These are phyloP conservation scores for Empis livida DNA, from an alignment of 2,888 invertebrate genomes.

Conservation along the genomic window DNA sequence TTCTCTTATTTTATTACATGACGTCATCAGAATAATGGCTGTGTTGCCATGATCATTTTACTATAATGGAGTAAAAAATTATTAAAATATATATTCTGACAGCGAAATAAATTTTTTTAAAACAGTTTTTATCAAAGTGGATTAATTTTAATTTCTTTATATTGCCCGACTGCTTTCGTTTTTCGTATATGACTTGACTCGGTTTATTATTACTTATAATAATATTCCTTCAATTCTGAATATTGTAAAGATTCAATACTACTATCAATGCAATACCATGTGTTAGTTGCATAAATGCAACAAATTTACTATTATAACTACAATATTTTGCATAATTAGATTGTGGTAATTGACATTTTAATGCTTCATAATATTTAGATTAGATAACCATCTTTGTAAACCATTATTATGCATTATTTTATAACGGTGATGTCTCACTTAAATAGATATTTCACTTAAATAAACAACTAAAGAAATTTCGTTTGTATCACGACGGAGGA, in stretches of 20 bases:
- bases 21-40: no score
- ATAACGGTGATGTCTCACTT: constrained; percentile 58
- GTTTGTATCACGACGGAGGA: no score
- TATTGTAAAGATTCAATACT: constrained; percentile 63
- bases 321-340: constrained; percentile 20
- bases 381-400: constrained; percentile 54
- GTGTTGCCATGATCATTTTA: no score
- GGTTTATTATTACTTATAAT: no score
- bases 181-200: no score
- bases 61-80: no score
- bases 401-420: constrained; percentile 65
- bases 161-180: no score
- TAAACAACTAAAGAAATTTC: background rate
- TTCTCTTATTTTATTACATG: no score
- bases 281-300: constrained; percentile 64
- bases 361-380: constrained; percentile 52
- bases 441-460: constrained; percentile 3
- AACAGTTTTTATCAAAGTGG: no score
- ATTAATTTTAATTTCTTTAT: no score
- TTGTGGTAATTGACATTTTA: constrained; percentile 38
- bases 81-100: no score
- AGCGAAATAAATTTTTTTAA: no score
- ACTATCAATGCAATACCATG: constrained; percentile 56
- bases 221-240: constrained; percentile 50
- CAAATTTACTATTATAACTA: constrained; percentile 36